These are phyloP conservation scores for Penaeus indicus DNA, from an alignment of 1,140 invertebrate species.

Conservation along the genomic window DNA sequence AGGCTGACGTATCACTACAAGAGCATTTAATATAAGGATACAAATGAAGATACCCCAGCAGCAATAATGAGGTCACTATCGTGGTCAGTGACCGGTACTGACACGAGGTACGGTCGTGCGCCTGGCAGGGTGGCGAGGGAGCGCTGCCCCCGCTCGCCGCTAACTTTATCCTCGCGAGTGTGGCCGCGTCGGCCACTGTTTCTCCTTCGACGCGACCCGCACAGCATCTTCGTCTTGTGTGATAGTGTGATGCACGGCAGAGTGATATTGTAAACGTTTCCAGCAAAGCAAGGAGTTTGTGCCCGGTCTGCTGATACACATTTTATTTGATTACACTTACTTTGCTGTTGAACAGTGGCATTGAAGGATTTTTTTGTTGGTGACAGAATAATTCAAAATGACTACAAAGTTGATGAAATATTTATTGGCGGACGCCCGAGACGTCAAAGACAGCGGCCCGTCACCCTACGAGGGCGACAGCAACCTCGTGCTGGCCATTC, in stretches of 20 bases:
- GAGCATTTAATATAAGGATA: too few species aligned
- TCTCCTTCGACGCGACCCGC: constrained; percentile 30
- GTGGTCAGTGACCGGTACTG: too few species aligned
- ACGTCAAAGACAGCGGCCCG: constrained; percentile 44
- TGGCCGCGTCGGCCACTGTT: neutral
- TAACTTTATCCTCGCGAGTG: constrained; percentile 43
- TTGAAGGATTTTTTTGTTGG: neutral
- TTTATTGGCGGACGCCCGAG: constrained; percentile 51
- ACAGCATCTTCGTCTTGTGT: neutral
- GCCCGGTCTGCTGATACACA: too few species aligned
- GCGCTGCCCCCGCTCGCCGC: constrained; percentile 39
- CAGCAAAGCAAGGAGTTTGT: too few species aligned
- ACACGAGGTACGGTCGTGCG: constrained; percentile 6
- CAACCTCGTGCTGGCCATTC: constrained; percentile 48
- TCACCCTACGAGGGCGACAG: constrained; percentile 58
- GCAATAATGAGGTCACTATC: too few species aligned
- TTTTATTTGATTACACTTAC: too few species aligned
- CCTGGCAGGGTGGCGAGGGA: constrained; percentile 23
- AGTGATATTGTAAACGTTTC: too few species aligned
- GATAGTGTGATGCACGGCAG: too few species aligned
- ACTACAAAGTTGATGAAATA: constrained; percentile 50
- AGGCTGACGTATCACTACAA: too few species aligned
- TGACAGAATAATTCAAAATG: neutral
- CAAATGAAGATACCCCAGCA: too few species aligned
- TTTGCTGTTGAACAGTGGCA: neutral